Percentiles rank a stretch among this genome's conserved stretches.
phyloP scores from a whole-genome alignment of 2,797 vertebrate species.

The Tiaroga cobitis region DNA sequence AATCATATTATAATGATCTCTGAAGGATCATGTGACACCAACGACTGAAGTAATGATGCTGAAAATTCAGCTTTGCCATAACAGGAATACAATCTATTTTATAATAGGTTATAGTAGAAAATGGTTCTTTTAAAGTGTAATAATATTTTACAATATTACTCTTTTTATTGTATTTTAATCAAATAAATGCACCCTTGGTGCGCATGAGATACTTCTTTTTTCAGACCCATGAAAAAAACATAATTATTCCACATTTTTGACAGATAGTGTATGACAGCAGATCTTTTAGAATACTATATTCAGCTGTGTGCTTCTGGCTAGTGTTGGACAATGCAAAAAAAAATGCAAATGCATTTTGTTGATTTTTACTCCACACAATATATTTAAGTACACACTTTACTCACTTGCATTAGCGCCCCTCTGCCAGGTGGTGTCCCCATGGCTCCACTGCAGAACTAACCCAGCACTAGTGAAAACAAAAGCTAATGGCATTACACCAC shows the following conservation, averaged over 20 bases:
- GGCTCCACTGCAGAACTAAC: slow-evolving; percentile 44
- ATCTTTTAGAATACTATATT: slow-evolving; percentile 11
- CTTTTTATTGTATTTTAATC: background rate
- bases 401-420: slow-evolving; percentile 37
- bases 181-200: background rate
- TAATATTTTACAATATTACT: background rate
- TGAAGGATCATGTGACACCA: background rate
- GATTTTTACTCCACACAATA: background rate
- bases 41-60: background rate
- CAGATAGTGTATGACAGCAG: background rate
- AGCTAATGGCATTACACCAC: slow-evolving; percentile 44
- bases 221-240: background rate
- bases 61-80: background rate
- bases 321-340: background rate
- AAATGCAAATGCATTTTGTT: background rate
- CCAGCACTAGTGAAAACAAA: slow-evolving; percentile 30
- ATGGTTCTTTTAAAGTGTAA: background rate
- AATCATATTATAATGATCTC: background rate
- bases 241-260: background rate
- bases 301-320: background rate
- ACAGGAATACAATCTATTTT: background rate
- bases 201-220: background rate
- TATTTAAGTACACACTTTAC: slow-evolving; percentile 2
- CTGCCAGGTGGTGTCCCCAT: slow-evolving; percentile 64
- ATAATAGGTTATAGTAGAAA: too few species aligned